These are phyloP conservation scores for Coranthus polyacanthus DNA, from an alignment of 2,797 vertebrate species.

Conservation along the genomic window DNA sequence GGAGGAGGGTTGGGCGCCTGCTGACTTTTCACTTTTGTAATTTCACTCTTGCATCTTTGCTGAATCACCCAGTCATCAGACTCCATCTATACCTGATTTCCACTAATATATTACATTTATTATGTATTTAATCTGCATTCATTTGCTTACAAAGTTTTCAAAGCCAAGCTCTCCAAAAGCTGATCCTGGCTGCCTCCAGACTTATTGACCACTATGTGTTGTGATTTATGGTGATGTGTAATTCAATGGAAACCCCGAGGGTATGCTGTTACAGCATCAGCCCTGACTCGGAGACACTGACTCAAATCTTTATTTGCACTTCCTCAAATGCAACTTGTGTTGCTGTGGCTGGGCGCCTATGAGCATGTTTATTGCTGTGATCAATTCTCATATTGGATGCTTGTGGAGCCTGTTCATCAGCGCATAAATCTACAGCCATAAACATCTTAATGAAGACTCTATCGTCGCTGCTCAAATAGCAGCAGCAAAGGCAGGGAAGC, in stretches of 20 bases:
- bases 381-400: conserved; percentile 70
- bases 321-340: conserved; percentile 50
- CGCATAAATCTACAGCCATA: conserved; percentile 69
- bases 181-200: conserved; percentile 19
- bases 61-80: too few species aligned
- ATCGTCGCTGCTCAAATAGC: conserved; percentile 30
- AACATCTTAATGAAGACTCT: conserved; percentile 70
- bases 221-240: conserved; percentile 66
- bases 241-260: conserved; percentile 49
- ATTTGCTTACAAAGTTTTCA: conserved; percentile 31
- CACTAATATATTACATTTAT: too few species aligned
- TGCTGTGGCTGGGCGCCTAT: neutral
- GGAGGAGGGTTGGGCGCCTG: too few species aligned
- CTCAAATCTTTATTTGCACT: conserved; percentile 64
- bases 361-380: conserved; percentile 64
- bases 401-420: conserved; percentile 54
- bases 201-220: conserved; percentile 55
- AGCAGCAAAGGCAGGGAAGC: conserved; percentile 32
- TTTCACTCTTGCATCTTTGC: too few species aligned
- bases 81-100: too few species aligned
- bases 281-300: conserved; percentile 22
- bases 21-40: too few species aligned
- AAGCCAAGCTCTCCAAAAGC: conserved; percentile 6
- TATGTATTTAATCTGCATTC: conserved; percentile 31
- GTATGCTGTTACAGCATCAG: conserved; percentile 21